Evolutionary conservation across 2,888 invertebrate genomes (phyloP), one percentile per base, ranked within the genome.

Genomic region (Mactromeris polynyma): DNA sequence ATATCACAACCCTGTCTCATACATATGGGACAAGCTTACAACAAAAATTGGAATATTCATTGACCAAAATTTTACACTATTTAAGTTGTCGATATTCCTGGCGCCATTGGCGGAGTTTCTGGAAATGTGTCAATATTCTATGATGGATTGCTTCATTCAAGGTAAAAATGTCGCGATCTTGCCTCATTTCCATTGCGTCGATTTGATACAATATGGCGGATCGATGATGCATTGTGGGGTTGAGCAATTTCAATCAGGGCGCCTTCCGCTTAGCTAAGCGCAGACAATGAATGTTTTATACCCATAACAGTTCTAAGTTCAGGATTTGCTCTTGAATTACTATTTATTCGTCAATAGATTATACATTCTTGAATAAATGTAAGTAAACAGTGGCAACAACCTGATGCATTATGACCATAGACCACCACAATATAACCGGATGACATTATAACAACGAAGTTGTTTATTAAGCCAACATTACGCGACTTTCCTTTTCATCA

Each of bases 201-300:
- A 19, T 31, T 69, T 11, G 31, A 36, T 81, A 81, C 86, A 81
- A 73, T 86, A 86, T 81, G 81, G 81, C 81, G 77, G 73, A 86
- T 86, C 85, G 73, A 81, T 86, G 73, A 4, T 36, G 81, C 69
- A 86, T 86, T 86, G 86, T 86, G 69, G 81, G 46, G 38, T 42
- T 81, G 73, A 51, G 36, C 26, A 73, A 33, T 73, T 81, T 51
- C 51, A 81, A 86, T 81, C 81, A 86, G 46, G 81, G 81, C 42
- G 51, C 42, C 69, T 86, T 81, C 64, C 86, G 86, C 86, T 86
- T 36, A 86, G 51, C 86, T 86, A 40, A 40, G 46, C 77, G 58
- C 86, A 51, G 73, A 86, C 86, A 86, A 86, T 81, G 17, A 21
- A 26, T 51, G 81, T 51, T 54, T 54, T 81, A 51, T 81, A 33